Base-by-base conservation (phyloP, 2,113 vertebrate species). In the Macrotis lagotis region DNA sequence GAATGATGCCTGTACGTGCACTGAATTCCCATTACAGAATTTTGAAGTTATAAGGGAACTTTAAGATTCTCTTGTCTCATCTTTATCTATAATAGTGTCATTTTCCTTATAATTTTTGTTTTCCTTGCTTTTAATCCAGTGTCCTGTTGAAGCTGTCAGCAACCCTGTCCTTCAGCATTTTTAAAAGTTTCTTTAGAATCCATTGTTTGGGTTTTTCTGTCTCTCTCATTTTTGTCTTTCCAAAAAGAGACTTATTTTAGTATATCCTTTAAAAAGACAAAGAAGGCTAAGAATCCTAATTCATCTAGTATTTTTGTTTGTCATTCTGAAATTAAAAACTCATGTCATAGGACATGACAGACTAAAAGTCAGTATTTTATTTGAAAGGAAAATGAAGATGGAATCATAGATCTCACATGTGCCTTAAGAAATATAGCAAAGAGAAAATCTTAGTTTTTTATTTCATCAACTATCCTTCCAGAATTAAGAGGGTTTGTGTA, bases 281-380 rank as follows among this genome's bases (percentile, higher is more conserved):
- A 88, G 26, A 94, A 83, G 9, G 93, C n/a, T 74, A 8, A 24
- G 88, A 93, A 31, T 8, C 8, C 89, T 19, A 89, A 89, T 28
- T 44, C 6, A 89, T 48, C n/a, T 55, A 90, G n/a, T 52, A 28
- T 37, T 91, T 92, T 90, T 50, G 37, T 31, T 93, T 92, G 94
- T 51, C 48, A n/a, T 47, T 92, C 28, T n/a, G 37, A 74, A 74
- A 90, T 53, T 25, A 88, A 95, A 96, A 95, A 48, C 50, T 48
- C n/a, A 53, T 89, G 12, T 90, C 22, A 88, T 25, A n/a, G 16
- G 16, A 74, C 66, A 74, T 74, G 37, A n/a, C 28, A 48, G 14
- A 48, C 89, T 37, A 55, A 59, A 91, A n/a, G 66, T n/a, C 14
- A 74, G 66, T 74, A 5, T 74, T 74, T 74, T 12, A n/a, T 74